These are phyloP conservation scores for Herpetotheres cachinnans DNA, from an alignment of 2,113 vertebrate species.

Conservation along the genomic window DNA sequence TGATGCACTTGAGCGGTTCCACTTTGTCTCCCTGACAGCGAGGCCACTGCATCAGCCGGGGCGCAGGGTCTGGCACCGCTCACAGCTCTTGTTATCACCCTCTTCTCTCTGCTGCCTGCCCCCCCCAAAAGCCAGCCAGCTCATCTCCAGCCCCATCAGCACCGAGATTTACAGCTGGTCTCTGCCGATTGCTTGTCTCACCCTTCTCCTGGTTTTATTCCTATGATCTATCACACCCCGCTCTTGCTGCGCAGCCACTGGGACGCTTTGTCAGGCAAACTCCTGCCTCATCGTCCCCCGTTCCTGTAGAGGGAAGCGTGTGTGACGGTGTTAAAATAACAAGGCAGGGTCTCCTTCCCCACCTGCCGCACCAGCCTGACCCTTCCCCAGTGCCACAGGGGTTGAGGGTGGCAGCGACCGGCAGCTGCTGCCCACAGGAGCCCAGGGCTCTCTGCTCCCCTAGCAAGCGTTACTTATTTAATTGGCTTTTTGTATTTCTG, in stretches of 20 bases:
- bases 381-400: neutral
- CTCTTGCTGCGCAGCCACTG: neutral
- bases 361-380: accelerated
- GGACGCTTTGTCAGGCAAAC: slow-evolving; percentile 57
- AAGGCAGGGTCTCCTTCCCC: neutral
- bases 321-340: neutral
- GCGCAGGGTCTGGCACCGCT: neutral
- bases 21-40: slow-evolving; percentile 46
- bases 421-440: neutral
- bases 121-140: slow-evolving; percentile 25
- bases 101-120: neutral
- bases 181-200: slow-evolving; percentile 3
- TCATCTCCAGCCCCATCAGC: slow-evolving; percentile 61
- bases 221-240: slow-evolving; percentile 55
- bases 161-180: slow-evolving; percentile 50
- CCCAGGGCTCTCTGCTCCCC: neutral
- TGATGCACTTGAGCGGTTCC: slow-evolving; percentile 1
- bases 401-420: neutral
- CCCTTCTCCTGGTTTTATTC: slow-evolving; percentile 42
- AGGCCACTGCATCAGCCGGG: neutral
- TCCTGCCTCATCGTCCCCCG: neutral
- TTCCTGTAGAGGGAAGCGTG: neutral
- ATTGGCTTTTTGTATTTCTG: neutral
- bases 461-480: neutral
- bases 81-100: neutral